Evolutionary conservation across 2,888 invertebrate genomes (phyloP), one percentile per base, ranked within the genome.

Genomic region (Drosophila affinis): DNA sequence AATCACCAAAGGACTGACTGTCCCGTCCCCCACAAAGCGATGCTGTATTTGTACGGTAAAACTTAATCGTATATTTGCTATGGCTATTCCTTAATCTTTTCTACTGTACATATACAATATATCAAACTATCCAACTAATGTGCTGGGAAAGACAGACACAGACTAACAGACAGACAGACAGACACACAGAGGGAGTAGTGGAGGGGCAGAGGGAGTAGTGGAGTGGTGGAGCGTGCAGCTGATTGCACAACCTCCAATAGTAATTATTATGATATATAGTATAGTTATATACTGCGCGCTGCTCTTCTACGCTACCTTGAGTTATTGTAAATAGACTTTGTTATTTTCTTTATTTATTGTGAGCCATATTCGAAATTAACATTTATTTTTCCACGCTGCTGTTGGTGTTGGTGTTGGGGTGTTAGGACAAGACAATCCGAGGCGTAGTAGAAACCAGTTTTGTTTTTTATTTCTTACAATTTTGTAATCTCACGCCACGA

Each of bases 381-480:
- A 69, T 64, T 39, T 39, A 39, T 39, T 39, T 39, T 59, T 64
- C 56, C 32, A 32, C 49, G 46, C 49, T 57, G 46, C 51, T 27
- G 52, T 53, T 17, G 51, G 48, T 57, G 21, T 64, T 46, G 48
- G 18, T 18, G 5, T 32, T 14, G 12, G 48, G 18, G 4, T 39
- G 39, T 39, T 39, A n/a, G 39, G 39, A n/a, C 14, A 39, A 39
- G n/a, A 39, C 39, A 39, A 39, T 47, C 17, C 12, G 45, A 54
- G 49, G 17, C 53, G 75, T 44, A 62, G 48, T 53, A 46, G 21
- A 75, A 81, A 80, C 75, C 58, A 60, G 83, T 79, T 39, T 24
- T 5, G 5, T 24, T 24, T 24, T 39, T 5, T 14, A 14, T 12
- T 39, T 7, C 7, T 14, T n/a, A 14, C 39, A 7, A 6, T 39